Base-by-base conservation (phyloP, 1,140 invertebrate genomes). In the Littorina saxatilis region DNA sequence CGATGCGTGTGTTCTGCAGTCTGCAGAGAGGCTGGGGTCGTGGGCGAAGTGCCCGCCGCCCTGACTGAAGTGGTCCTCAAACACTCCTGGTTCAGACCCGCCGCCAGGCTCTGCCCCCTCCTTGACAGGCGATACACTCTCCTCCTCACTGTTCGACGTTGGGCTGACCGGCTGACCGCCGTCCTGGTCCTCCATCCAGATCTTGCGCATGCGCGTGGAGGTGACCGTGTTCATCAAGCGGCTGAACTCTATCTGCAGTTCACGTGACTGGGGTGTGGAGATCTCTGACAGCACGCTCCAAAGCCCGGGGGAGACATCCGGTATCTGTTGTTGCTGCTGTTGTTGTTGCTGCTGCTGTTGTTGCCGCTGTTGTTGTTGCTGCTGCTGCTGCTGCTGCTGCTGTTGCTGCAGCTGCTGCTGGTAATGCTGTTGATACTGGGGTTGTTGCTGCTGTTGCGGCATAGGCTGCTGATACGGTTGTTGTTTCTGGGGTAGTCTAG, bases 241-340 rank as follows among this genome's bases (percentile, higher is more conserved):
- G 39, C 55, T 63, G 55, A 78, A 78, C 37, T 78, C 76, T 11
- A 78, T 78, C 35, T 63, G 76, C 35, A 78, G 58, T 20, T 78
- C 76, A 58, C 58, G 76, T 39, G 76, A 58, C 76, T 78, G 76
- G 7, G 76, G 76, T 35, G 35, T 58, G 20, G 76, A 37, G 20
- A 78, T 78, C 35, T 78, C 76, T 1, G 76, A 58, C 55, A 78
- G 37, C 3, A 78, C 76, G 39, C 76, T 78, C 76, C 76, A 78
- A 23, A 78, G 40, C 11, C 76, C 76, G 2, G 76, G 76, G 2
- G 76, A 78, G 29, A 78, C 35, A 20, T 78, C 76, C 20, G 76
- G 58, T 9, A 78, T 63, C 7, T 78, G 76, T 1, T 27, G 55
- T 27, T 78, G 76, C 7, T 63, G 76, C 27, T 61, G 76, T 4